phyloP scores from a whole-genome alignment of 1,140 invertebrate species.

The Argopecten irradians region DNA sequence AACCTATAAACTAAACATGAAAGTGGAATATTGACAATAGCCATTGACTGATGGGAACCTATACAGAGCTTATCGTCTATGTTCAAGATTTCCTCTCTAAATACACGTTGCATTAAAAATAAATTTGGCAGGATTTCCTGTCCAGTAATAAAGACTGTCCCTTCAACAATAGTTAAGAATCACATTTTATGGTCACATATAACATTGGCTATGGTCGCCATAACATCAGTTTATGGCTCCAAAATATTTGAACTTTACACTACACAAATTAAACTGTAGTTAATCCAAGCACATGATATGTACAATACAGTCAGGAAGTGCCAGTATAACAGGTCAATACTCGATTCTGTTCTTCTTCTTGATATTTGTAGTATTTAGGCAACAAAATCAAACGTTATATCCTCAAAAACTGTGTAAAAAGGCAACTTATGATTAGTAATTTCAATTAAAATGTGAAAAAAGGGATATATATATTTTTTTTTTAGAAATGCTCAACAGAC shows the following conservation, averaged over 20 bases:
- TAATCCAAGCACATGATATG: not conserved
- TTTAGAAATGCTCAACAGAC: too few species aligned
- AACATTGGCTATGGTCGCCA: not conserved
- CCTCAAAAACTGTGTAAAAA: too few species aligned
- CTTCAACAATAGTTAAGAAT: not conserved
- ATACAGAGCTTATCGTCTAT: not conserved
- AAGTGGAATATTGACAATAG: not conserved
- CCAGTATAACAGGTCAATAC: not conserved
- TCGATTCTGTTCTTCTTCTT: not conserved
- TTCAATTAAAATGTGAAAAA: too few species aligned
- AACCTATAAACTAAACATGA: not conserved
- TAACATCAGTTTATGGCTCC: not conserved
- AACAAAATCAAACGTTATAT: too few species aligned
- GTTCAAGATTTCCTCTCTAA: not conserved
- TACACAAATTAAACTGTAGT: not conserved
- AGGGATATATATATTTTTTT: too few species aligned
- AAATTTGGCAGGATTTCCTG: conserved; percentile 16
- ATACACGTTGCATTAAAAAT: not conserved
- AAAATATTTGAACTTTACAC: not conserved
- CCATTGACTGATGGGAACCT: not conserved
- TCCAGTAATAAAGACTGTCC: not conserved
- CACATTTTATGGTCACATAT: not conserved
- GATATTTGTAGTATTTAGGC: too few species aligned
- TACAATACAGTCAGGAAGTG: not conserved
- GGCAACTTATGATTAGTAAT: too few species aligned